Conservation (phyloP, 2,888 invertebrate genomes). For the Apocheima hispidaria region DNA sequence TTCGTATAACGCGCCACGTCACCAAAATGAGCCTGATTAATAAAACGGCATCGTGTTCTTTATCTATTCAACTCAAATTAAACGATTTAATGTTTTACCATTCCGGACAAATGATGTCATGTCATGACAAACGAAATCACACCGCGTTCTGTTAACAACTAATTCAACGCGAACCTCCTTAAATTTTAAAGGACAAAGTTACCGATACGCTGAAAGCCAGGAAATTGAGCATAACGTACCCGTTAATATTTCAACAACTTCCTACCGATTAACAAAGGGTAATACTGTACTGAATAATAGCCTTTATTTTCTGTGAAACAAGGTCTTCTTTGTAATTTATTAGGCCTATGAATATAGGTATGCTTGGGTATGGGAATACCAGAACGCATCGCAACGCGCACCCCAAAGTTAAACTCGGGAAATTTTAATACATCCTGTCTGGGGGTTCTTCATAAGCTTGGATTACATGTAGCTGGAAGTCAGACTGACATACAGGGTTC, state of each 20-base stretch:
- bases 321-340: constrained; percentile 46
- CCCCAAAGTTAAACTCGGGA: constrained; percentile 76
- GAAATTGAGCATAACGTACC: constrained; percentile 83
- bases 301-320: constrained; percentile 44
- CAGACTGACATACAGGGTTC: not conserved
- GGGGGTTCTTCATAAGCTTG: constrained; percentile 51
- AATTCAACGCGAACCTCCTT: constrained; percentile 58
- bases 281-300: constrained; percentile 41
- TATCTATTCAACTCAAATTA: constrained; percentile 17
- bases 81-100: constrained; percentile 22
- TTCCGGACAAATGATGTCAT: constrained; percentile 17
- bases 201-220: constrained; percentile 80
- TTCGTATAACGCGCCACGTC: no score
- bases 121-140: constrained; percentile 27
- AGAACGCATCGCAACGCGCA: constrained; percentile 68
- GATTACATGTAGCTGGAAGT: constrained; percentile 54
- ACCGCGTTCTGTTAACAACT: constrained; percentile 45
- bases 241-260: constrained; percentile 83
- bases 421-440: constrained; percentile 76
- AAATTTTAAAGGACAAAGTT: constrained; percentile 72
- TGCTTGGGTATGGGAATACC: constrained; percentile 58
- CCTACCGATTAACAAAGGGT: constrained; percentile 70
- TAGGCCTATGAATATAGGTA: constrained; percentile 57
- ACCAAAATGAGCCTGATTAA: not conserved
- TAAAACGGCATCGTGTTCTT: not conserved